Base-by-base conservation (phyloP, 2,888 invertebrate species). In the Ferdinandea cuprea region DNA sequence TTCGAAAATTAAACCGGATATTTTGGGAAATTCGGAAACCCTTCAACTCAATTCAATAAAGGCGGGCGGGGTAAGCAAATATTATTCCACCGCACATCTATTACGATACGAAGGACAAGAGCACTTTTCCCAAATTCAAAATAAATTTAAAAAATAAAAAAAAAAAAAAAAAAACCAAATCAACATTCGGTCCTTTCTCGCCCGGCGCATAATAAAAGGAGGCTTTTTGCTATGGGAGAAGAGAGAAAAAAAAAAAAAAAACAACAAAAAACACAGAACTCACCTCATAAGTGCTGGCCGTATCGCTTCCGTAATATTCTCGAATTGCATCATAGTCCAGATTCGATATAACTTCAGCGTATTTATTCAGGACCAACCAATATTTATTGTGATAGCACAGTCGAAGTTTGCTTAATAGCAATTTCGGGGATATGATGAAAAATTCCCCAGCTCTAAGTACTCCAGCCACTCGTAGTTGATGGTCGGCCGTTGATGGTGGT, bases 361-460 rank as follows among this genome's bases (percentile, higher is more conserved):
- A 91, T 89, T 91, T 91, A 89, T 91, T 91, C 87, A 91, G 91
- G 86, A 91, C 91, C 87, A 91, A 88, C 91, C 91, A 91, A 89
- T 91, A 91, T 89, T 90, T 91, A 88, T 91, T 91, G 87, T 90
- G 88, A 87, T 89, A 88, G 86, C 90, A 91, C 78, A 90, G 88
- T 85, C 89, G 89, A 87, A 91, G 89, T 90, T 90, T 89, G 87
- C 87, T 89, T 88, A 91, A 88, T 85, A 91, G 89, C 87, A 90
- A 88, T 90, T 91, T 90, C 35, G 89, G 89, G 85, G 90, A 89
- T 86, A 91, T 89, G 86, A 87, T 72, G 73, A 72, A 72, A 80
- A 85, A 61, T 52, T 80, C 66, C 44, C 61, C 61, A 65, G 87
- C 87, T 87, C 85, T 59, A 66, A 32, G 52, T 68, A 13, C 61